phyloP scores from a whole-genome alignment of 2,888 invertebrate genomes.

The Parnassius smintheus region DNA sequence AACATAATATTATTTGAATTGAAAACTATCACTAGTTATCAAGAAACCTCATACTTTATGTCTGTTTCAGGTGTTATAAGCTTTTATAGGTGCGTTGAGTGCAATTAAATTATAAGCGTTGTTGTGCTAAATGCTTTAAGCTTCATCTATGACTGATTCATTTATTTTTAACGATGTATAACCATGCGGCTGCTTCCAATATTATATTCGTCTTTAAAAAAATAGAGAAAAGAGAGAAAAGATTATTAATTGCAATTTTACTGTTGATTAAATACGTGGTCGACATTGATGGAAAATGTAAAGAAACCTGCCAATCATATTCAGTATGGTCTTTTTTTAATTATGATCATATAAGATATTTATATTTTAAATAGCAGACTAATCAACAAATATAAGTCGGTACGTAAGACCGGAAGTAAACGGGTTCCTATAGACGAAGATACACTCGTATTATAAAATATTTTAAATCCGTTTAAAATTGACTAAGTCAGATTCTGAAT shows the following conservation, averaged over 20 bases:
- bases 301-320: no score
- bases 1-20: no score
- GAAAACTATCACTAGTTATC: no score
- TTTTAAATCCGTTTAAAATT: no score
- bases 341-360: no score
- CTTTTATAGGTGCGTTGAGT: neutral
- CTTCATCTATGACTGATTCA: constrained; percentile 25
- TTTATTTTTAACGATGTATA: constrained; percentile 21
- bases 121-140: constrained; percentile 17
- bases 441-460: constrained; percentile 47
- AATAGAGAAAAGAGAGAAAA: no score
- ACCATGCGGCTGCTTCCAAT: neutral
- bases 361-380: neutral
- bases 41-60: no score
- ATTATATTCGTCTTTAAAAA: constrained; percentile 5
- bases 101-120: constrained; percentile 12
- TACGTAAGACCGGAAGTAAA: constrained; percentile 77
- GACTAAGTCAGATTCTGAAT: no score
- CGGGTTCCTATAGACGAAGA: constrained; percentile 60
- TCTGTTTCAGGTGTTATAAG: neutral
- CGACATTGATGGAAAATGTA: no score
- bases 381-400: constrained; percentile 4
- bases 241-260: no score
- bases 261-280: no score
- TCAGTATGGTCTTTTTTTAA: no score